Base-by-base conservation (phyloP, 2,888 invertebrate genomes). In the Standfussiana lucernea region DNA sequence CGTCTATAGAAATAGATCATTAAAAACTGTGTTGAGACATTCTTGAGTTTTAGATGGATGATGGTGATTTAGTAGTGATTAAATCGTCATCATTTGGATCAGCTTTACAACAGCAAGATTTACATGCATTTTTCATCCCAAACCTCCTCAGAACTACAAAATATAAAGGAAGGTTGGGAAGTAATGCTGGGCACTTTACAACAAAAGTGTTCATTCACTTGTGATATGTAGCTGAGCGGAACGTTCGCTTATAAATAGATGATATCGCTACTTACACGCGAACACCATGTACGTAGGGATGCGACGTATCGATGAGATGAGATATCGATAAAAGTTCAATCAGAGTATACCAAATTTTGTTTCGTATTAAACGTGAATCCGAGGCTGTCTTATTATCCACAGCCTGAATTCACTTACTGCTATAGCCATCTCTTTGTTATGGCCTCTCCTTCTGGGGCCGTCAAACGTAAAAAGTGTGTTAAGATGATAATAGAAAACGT, bases 211-310 rank as follows among this genome's bases (percentile, higher is more conserved):
- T 90, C 83, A 85, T 85, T 87, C 89, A 88, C 86, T 91, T 90
- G 91, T 92, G 88, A 92, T 91, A 88, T 90, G 91, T 90, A 84
- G 90, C 89, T 85, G 84, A 86, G 88, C 87, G 89, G 88, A 91
- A 89, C 88, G 86, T 75, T 86, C 83, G 80, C 91, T 91, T 93
- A 94, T 93, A 94, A 94, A 94, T 94, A 94, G 93, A 93, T 90
- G 88, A 88, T 92, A 93, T 92, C 92, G 88, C 89, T 90, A 90
- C 90, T 90, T 90, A 91, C 92, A 92, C 90, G 91, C 93, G 82
- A 91, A 89, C 91, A 91, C 81, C 91, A 91, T 91, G 87, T 84
- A 37, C 21, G 42, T 85, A 90, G 89, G 75, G 89, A 68, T 74
- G 88, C 32, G 68, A 47, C 24, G 0, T 50, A 6, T 84, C 50